phyloP scores from a whole-genome alignment of 2,797 vertebrate genomes.

The Pangasius mekongensis region DNA sequence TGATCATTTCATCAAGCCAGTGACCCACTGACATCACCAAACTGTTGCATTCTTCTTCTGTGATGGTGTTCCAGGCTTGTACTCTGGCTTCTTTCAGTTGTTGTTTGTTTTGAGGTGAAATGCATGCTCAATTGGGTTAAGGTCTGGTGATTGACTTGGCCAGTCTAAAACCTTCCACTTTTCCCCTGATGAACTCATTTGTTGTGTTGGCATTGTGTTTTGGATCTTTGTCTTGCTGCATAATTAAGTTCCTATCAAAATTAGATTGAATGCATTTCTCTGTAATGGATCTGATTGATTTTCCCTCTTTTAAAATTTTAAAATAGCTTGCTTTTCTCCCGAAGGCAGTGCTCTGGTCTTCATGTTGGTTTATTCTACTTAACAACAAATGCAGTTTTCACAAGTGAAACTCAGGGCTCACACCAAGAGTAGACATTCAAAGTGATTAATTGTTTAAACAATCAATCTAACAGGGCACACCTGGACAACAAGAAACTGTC shows the following conservation, averaged over 20 bases:
- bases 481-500: background rate
- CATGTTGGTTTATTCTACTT: background rate
- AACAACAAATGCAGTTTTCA: background rate
- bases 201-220: background rate
- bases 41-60: background rate
- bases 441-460: background rate
- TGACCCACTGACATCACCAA: background rate
- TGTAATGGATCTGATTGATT: background rate
- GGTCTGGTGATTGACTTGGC: background rate
- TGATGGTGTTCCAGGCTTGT: background rate
- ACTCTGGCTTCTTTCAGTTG: background rate
- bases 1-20: background rate
- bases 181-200: background rate
- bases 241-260: background rate
- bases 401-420: background rate
- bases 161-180: background rate
- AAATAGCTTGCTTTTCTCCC: background rate
- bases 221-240: background rate
- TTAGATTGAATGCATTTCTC: background rate
- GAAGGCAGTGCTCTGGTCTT: background rate
- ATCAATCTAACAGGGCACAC: background rate
- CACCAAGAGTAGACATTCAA: background rate
- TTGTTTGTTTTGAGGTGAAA: background rate
- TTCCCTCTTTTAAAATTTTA: background rate
- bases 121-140: background rate